Percentiles rank a stretch among this genome's conserved stretches.
Evolutionary conservation across 1,140 invertebrate species (phyloP).

Genomic region (Eupristina koningsbergeri): DNA sequence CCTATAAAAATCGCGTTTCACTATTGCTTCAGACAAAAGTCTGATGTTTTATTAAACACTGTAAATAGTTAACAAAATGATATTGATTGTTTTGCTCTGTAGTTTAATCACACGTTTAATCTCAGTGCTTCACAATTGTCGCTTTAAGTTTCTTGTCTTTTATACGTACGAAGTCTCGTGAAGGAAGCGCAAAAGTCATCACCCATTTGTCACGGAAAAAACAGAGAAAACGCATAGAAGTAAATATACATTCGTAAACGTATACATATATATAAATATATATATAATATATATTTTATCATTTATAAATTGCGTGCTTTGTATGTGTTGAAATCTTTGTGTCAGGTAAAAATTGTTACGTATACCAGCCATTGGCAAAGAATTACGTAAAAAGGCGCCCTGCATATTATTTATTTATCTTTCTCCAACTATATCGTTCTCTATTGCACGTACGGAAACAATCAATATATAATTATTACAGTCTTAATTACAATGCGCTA

Average conservation of each 20-base stretch:
- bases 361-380: not conserved
- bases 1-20: slow-evolving; percentile 60
- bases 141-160: not conserved
- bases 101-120: slow-evolving; percentile 43
- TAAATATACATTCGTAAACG: slow-evolving; percentile 36
- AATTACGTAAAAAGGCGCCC: slow-evolving; percentile 42
- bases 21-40: slow-evolving; percentile 70
- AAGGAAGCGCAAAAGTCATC: slow-evolving; percentile 44
- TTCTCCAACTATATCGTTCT: slow-evolving; percentile 27
- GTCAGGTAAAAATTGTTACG: slow-evolving; percentile 46
- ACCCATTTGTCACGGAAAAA: slow-evolving; percentile 36
- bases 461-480: slow-evolving; percentile 50
- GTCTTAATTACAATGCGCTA: slow-evolving; percentile 46
- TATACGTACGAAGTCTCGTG: slow-evolving; percentile 34
- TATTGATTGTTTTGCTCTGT: slow-evolving; percentile 65
- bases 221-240: slow-evolving; percentile 23
- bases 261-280: too few species aligned
- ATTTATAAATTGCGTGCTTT: slow-evolving; percentile 44
- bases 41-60: slow-evolving; percentile 67
- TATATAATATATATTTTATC: too few species aligned
- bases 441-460: slow-evolving; percentile 51
- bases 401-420: slow-evolving; percentile 5
- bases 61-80: slow-evolving; percentile 72
- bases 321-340: slow-evolving; percentile 45
- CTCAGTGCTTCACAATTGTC: slow-evolving; percentile 23